These are phyloP conservation scores for Morpho achilles DNA, from an alignment of 2,888 invertebrate species.

Conservation along the genomic window DNA sequence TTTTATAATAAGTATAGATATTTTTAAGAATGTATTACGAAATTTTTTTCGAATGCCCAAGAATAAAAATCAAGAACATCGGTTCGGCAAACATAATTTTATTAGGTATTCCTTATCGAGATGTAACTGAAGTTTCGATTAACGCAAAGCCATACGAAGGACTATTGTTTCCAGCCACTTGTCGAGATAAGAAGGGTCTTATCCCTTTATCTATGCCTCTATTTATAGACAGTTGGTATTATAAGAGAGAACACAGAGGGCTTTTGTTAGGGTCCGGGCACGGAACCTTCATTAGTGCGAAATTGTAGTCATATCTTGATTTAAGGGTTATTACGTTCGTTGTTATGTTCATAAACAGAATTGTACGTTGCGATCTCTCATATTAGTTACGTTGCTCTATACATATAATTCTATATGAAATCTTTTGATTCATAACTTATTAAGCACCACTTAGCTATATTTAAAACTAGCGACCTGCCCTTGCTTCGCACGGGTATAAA, in stretches of 20 bases:
- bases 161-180: conserved; percentile 25
- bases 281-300: conserved; percentile 42
- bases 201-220: conserved; percentile 16
- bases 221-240: conserved; percentile 20
- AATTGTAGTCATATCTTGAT: conserved; percentile 45
- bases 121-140: conserved; percentile 25
- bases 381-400: conserved; percentile 8
- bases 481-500: too few relatives aligned
- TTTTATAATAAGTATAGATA: too few relatives aligned
- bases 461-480: too few relatives aligned
- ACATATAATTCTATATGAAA: not conserved
- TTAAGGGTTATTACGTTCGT: conserved; percentile 29
- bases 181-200: conserved; percentile 25
- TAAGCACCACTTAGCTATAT: too few relatives aligned
- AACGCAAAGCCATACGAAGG: conserved; percentile 24
- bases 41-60: conserved; percentile 1
- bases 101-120: conserved; percentile 17
- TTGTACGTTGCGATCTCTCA: conserved; percentile 14
- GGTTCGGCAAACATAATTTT: conserved; percentile 16
- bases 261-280: conserved; percentile 20
- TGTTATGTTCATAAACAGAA: conserved; percentile 17
- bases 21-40: too few relatives aligned
- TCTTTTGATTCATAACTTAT: too few relatives aligned
- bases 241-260: conserved; percentile 22
- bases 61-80: conserved; percentile 13